Evolutionary conservation across 2,888 invertebrate genomes (phyloP).

Genomic region (Hartigia nigra): DNA sequence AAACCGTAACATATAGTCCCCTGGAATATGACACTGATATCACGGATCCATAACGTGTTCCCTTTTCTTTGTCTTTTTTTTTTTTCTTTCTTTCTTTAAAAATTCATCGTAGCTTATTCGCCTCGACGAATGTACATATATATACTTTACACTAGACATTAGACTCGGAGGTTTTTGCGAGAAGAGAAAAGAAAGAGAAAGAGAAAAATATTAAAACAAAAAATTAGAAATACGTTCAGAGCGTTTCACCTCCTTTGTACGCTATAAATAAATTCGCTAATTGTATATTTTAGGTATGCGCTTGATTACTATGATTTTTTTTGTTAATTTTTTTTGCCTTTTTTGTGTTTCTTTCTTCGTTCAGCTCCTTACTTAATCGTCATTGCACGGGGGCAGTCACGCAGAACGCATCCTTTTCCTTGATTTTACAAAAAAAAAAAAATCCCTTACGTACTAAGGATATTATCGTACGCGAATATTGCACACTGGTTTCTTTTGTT

Average conservation of each 20-base stretch:
- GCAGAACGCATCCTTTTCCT: constrained; percentile 12
- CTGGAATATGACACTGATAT: neutral
- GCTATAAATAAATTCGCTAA: neutral
- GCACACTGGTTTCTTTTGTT: constrained; percentile 23
- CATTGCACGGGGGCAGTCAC: constrained; percentile 34
- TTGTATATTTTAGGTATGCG: neutral
- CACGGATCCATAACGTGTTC: neutral
- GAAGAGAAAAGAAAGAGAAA: neutral
- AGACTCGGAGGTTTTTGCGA: neutral
- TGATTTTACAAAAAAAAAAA: constrained; percentile 46
- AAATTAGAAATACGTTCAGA: neutral
- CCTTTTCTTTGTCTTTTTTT: constrained; percentile 9
- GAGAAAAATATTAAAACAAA: neutral
- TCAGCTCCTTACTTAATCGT: constrained; percentile 9
- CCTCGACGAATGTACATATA: neutral
- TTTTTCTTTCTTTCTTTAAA: constrained; percentile 21
- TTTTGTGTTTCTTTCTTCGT: constrained; percentile 16
- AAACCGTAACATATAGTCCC: neutral
- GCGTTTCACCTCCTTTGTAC: neutral
- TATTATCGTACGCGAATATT: constrained; percentile 38
- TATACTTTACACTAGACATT: neutral
- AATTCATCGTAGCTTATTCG: neutral
- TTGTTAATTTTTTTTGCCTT: constrained; percentile 14
- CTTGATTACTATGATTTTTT: constrained; percentile 14
- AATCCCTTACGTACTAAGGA: constrained; percentile 34